Percentiles rank a stretch among this genome's conserved stretches.
Conservation (phyloP, 2,888 invertebrate species). For the Geophilus truncorum region DNA sequence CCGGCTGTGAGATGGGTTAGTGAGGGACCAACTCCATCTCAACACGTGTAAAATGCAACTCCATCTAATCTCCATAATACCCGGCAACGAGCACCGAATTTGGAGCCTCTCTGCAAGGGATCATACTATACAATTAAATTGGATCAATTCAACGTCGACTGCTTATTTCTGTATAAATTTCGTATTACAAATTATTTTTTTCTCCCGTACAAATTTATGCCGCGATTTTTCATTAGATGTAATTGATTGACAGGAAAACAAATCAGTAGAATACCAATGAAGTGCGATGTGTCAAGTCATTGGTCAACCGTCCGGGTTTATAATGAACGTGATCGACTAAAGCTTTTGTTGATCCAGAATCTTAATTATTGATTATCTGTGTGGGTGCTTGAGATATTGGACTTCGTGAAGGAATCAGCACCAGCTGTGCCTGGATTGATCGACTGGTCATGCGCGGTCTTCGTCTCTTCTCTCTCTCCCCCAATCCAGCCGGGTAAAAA, state of each 20-base stretch:
- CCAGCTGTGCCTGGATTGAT: not conserved
- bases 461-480: slow-evolving; percentile 3
- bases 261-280: not conserved
- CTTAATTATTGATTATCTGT: slow-evolving; percentile 22
- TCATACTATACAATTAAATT: not conserved
- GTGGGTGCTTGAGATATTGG: slow-evolving; percentile 16
- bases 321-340: not conserved
- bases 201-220: not conserved
- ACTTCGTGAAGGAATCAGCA: slow-evolving; percentile 17
- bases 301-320: not conserved
- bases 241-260: slow-evolving; percentile 1
- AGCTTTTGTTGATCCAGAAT: slow-evolving; percentile 20
- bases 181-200: not conserved
- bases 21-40: slow-evolving; percentile 28
- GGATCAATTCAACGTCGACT: not conserved
- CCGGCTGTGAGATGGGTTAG: slow-evolving; percentile 12
- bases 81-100: slow-evolving; percentile 10
- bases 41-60: slow-evolving; percentile 24
- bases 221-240: not conserved
- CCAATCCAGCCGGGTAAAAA: slow-evolving; percentile 7
- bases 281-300: slow-evolving; percentile 12
- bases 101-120: slow-evolving; percentile 22
- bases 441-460: slow-evolving; percentile 12
- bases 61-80: slow-evolving; percentile 27
- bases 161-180: not conserved